Percentiles rank a stretch among this genome's conserved stretches.
These are phyloP conservation scores for Drosophila putrida DNA, from an alignment of 2,888 invertebrate genomes.

Conservation along the genomic window DNA sequence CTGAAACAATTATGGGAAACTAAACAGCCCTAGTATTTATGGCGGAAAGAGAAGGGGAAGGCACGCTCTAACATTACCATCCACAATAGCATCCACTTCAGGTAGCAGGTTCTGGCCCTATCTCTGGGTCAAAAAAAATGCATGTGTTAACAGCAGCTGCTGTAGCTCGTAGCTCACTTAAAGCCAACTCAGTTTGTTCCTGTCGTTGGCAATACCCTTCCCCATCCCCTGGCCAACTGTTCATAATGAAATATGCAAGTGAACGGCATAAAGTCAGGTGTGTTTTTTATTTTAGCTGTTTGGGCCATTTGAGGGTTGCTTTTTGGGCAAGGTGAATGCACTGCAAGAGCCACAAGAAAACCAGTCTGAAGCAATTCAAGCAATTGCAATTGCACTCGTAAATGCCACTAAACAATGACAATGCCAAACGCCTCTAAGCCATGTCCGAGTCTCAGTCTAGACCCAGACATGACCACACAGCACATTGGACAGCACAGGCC, in stretches of 20 bases:
- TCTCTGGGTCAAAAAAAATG: constrained; percentile 12
- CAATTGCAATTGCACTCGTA: constrained; percentile 54
- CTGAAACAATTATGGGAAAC: constrained; percentile 40
- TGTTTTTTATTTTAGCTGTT: constrained; percentile 17
- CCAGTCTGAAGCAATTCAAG: constrained; percentile 58
- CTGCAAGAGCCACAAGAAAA: constrained; percentile 45
- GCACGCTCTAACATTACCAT: constrained; percentile 24
- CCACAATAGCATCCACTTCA: constrained; percentile 49
- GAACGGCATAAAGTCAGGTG: constrained; percentile 68
- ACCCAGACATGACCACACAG: constrained; percentile 21
- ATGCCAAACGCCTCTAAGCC: constrained; percentile 49
- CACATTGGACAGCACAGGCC: constrained; percentile 10
- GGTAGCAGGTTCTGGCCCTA: constrained; percentile 49
- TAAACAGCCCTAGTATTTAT: not conserved
- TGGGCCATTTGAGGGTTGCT: constrained; percentile 56
- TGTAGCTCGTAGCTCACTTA: constrained; percentile 33
- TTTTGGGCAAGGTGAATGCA: constrained; percentile 74
- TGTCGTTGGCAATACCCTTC: not conserved
- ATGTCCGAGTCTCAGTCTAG: constrained; percentile 14
- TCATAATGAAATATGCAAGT: constrained; percentile 49
- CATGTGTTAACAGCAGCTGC: constrained; percentile 56
- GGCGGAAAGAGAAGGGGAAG: not conserved
- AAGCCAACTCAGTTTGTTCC: constrained; percentile 9
- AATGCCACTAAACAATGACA: constrained; percentile 63
- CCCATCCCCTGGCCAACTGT: constrained; percentile 32